These are phyloP conservation scores for Macquaria ambigua DNA, from an alignment of 2,113 vertebrate genomes.

Conservation along the genomic window DNA sequence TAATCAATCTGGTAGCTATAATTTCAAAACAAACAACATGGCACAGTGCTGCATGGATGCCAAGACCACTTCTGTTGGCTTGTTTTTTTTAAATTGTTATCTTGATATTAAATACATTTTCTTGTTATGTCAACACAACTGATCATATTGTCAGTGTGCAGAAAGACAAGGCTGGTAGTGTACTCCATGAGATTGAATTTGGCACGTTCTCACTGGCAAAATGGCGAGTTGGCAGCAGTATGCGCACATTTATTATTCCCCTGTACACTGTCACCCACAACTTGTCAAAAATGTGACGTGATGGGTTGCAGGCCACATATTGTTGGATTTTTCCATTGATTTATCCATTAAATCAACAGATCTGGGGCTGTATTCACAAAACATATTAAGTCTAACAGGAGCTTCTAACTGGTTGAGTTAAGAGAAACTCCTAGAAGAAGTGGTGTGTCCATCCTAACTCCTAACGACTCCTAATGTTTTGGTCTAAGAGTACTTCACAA, in stretches of 20 bases:
- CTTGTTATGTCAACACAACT: slow-evolving; percentile 20
- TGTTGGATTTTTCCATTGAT: slow-evolving; percentile 10
- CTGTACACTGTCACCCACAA: neutral
- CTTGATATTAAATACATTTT: slow-evolving; percentile 36
- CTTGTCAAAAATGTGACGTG: slow-evolving; percentile 35
- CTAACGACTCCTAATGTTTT: neutral
- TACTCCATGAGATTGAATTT: slow-evolving; percentile 20
- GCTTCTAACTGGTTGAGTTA: neutral
- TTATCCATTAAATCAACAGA: slow-evolving; percentile 7
- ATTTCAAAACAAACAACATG: slow-evolving; percentile 32
- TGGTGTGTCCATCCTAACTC: neutral
- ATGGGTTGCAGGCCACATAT: slow-evolving; percentile 17
- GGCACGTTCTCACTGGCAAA: slow-evolving; percentile 1
- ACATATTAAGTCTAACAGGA: neutral
- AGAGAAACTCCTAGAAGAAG: neutral
- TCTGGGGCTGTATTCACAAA: neutral
- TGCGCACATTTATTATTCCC: slow-evolving; percentile 24
- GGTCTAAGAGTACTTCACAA: neutral
- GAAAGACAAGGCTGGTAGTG: slow-evolving; percentile 8
- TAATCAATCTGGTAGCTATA: slow-evolving; percentile 13
- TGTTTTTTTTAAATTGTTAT: slow-evolving; percentile 30
- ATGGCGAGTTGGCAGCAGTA: slow-evolving; percentile 8
- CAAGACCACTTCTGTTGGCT: slow-evolving; percentile 23
- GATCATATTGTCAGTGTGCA: slow-evolving; percentile 25
- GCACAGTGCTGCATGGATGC: slow-evolving; percentile 3